Base-by-base conservation (phyloP, 2,113 vertebrate genomes). In the Syngnathus typhle region DNA sequence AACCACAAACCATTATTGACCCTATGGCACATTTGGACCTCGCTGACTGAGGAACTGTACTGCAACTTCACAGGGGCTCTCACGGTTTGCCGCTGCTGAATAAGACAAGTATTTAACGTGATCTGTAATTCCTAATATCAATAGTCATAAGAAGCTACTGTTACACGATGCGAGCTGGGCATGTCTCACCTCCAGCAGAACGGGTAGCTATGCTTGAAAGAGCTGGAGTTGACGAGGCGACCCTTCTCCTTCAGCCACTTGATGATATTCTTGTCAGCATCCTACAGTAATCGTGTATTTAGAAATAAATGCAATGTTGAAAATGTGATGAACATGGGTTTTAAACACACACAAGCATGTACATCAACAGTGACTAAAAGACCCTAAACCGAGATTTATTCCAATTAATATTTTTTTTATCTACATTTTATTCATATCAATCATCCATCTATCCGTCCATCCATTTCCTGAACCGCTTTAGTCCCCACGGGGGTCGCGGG, bases 161-260 rank as follows among this genome's bases (percentile, higher is more conserved):
- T 49, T 18, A 18, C 46, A 27, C 15, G 36, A 36, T 18, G 32
- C 32, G 4, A 18, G 4, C 6, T 44, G 32, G n/a, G 27, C 16
- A 37, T 51, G 63, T 23, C 90, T 90, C 79, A 98, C 96, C 96
- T 96, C 97, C 97, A 99, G 89, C 97, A 99, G 91, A 98, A 99
- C 6, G 97, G 96, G 76, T 99, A 98, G 87, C 62, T 98, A 81
- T 99, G 97, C 73, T 94, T 98, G 79, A 89, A 93, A 15, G 72
- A 87, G 74, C 91, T 83, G 60, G 85, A 80, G 65, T 91, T 89
- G 67, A 99, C 84, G 54, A 99, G 90, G 27, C 96, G 92, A 18
- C 93, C 95, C 0, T 78, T 91, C 78, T 98, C 96, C 82, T 96
- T 98, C 85, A 99, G 86, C 54, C 74, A 82, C 78, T 90, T 94